Evolutionary conservation across 2,113 vertebrate species (phyloP).

Genomic region (Podarcis muralis): DNA sequence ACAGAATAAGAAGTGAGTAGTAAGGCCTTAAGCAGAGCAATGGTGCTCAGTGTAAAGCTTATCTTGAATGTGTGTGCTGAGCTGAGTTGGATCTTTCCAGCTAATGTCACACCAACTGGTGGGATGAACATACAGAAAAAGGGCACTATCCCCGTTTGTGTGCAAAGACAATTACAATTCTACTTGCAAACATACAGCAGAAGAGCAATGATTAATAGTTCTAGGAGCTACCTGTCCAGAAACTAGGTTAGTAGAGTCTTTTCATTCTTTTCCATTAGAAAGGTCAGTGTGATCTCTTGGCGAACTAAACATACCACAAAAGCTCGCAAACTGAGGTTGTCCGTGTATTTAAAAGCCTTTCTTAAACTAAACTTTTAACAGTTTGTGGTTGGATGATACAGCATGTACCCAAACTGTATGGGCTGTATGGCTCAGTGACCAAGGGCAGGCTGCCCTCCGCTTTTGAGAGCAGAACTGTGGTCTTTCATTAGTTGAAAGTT

Average conservation of each 20-base stretch:
- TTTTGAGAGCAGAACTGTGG: slow-evolving; percentile 33
- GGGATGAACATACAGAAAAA: neutral
- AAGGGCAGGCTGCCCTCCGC: slow-evolving; percentile 31
- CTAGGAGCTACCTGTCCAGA: neutral
- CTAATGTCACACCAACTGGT: neutral
- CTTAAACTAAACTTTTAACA: slow-evolving; percentile 11
- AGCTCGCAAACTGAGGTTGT: neutral
- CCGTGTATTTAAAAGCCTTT: neutral
- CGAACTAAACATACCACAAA: neutral
- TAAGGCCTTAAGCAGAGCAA: too few relatives aligned
- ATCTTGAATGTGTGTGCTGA: too few relatives aligned
- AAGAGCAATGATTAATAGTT: neutral
- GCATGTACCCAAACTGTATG: neutral
- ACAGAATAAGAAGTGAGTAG: too few relatives aligned
- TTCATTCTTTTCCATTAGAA: neutral
- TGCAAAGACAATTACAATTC: too few relatives aligned
- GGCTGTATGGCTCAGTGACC: neutral
- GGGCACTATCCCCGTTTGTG: neutral
- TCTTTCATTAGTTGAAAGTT: slow-evolving; percentile 41
- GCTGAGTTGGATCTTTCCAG: neutral
- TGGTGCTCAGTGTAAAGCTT: too few relatives aligned
- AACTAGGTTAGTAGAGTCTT: neutral
- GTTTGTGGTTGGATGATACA: neutral
- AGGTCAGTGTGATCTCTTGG: neutral
- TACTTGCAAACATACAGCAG: neutral